These are phyloP conservation scores for Chascanopsetta lugubris DNA, from an alignment of 2,113 vertebrate genomes.

Conservation along the genomic window DNA sequence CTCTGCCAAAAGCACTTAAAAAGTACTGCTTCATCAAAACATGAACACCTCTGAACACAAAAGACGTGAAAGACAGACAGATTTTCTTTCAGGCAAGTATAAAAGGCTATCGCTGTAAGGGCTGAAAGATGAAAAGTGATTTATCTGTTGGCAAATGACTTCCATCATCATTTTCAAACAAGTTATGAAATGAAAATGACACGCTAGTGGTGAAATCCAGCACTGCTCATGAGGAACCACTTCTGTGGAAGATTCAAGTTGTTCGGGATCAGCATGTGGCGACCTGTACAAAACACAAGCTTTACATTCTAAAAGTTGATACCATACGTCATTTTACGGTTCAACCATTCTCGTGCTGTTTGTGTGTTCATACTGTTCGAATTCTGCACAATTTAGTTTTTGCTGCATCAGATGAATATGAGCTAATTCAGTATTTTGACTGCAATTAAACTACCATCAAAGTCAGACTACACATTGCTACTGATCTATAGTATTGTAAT, in stretches of 20 bases:
- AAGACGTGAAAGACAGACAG: not conserved
- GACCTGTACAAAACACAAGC: not conserved
- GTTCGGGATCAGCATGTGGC: not conserved
- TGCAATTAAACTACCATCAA: too few species aligned
- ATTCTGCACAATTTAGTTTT: too few species aligned
- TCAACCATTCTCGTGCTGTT: not conserved
- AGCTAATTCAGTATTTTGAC: too few species aligned
- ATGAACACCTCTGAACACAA: not conserved
- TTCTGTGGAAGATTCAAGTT: not conserved
- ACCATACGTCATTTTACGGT: not conserved
- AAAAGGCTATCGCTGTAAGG: not conserved
- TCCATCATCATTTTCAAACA: not conserved
- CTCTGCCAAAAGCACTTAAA: not conserved
- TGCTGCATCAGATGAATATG: too few species aligned
- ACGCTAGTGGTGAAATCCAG: too few species aligned
- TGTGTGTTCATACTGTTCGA: too few species aligned
- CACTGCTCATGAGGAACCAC: not conserved
- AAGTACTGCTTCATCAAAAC: not conserved
- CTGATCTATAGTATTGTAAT: not conserved
- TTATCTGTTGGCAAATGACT: not conserved
- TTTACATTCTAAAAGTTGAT: not conserved
- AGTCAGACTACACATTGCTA: not conserved
- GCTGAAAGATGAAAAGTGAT: not conserved
- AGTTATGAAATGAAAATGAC: not conserved
- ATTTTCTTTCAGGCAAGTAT: not conserved